A percentile compares a stretch with the other conserved stretches of the same genome.
Conservation (phyloP, 35 echinoderm and acorn worm species). For the Amphiura filiformis region DNA sequence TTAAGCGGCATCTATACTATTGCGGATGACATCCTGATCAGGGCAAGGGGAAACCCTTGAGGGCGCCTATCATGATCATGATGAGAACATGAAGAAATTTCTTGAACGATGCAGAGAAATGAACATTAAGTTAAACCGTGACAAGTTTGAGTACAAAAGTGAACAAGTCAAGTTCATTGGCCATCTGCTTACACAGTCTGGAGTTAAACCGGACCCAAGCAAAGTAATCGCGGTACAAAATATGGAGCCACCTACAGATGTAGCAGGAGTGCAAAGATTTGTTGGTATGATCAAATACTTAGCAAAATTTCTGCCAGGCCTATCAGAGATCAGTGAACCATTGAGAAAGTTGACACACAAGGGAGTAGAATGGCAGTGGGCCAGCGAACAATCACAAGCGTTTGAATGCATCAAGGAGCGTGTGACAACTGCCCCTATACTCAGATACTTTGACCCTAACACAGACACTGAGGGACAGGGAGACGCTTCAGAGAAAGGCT, state of each 20-base stretch:
- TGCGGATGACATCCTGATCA: slow-evolving; percentile 26
- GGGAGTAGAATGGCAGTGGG: slow-evolving; percentile 47
- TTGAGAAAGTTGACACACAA: slow-evolving; percentile 49
- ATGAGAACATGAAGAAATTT: background rate
- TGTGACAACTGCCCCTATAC: slow-evolving; percentile 34
- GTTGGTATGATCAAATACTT: slow-evolving; percentile 57
- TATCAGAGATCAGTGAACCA: slow-evolving; percentile 49
- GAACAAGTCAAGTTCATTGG: slow-evolving; percentile 46
- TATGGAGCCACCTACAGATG: slow-evolving; percentile 40
- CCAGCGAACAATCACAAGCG: slow-evolving; percentile 35
- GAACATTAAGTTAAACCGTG: slow-evolving; percentile 50
- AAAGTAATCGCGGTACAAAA: slow-evolving; percentile 39
- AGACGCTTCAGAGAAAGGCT: slow-evolving; percentile 50
- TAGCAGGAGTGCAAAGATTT: slow-evolving; percentile 51
- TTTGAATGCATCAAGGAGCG: slow-evolving; percentile 37
- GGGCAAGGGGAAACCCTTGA: slow-evolving; percentile 36
- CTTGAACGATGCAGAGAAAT: background rate
- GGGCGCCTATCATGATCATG: slow-evolving; percentile 40
- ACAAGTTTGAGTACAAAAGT: slow-evolving; percentile 59
- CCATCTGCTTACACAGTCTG: slow-evolving; percentile 36
- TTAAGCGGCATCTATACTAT: background rate
- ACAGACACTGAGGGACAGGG: slow-evolving; percentile 61
- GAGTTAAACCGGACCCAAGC: slow-evolving; percentile 38
- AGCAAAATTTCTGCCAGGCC: slow-evolving; percentile 42
- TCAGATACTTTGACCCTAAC: slow-evolving; percentile 25